phyloP scores from a whole-genome alignment of 1,140 invertebrate species.

The Thaumatotibia leucotreta region DNA sequence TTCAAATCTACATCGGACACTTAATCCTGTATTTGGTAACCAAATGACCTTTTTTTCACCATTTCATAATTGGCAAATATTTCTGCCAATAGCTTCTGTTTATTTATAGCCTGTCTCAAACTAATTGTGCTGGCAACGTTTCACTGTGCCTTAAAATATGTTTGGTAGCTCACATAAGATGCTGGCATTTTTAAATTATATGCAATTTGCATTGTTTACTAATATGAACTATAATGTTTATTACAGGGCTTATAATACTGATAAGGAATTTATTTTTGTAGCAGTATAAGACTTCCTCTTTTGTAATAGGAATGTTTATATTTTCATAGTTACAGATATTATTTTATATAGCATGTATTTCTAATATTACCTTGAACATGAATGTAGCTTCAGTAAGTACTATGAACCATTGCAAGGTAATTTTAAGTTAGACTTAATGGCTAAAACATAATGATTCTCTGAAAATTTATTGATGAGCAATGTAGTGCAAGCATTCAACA shows the following conservation, averaged over 20 bases:
- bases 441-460: too few relatives aligned
- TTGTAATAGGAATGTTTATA: neutral
- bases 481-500: too few relatives aligned
- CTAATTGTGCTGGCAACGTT: conserved; percentile 30
- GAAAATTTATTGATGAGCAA: too few relatives aligned
- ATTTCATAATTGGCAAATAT: neutral
- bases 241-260: neutral
- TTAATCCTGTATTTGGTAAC: too few relatives aligned
- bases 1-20: too few relatives aligned
- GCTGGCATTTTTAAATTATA: neutral
- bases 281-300: neutral
- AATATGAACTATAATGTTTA: neutral
- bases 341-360: too few relatives aligned
- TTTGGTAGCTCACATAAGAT: neutral
- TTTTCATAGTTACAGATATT: too few relatives aligned
- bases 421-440: too few relatives aligned
- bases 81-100: neutral
- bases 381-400: too few relatives aligned
- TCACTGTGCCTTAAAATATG: conserved; percentile 13
- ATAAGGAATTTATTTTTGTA: neutral
- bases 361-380: too few relatives aligned
- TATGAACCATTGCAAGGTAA: too few relatives aligned
- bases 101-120: conserved; percentile 31
- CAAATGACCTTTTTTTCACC: neutral
- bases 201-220: neutral